These are phyloP conservation scores for Chalcosyrphus nemorum DNA, from an alignment of 2,888 invertebrate species.

Conservation along the genomic window DNA sequence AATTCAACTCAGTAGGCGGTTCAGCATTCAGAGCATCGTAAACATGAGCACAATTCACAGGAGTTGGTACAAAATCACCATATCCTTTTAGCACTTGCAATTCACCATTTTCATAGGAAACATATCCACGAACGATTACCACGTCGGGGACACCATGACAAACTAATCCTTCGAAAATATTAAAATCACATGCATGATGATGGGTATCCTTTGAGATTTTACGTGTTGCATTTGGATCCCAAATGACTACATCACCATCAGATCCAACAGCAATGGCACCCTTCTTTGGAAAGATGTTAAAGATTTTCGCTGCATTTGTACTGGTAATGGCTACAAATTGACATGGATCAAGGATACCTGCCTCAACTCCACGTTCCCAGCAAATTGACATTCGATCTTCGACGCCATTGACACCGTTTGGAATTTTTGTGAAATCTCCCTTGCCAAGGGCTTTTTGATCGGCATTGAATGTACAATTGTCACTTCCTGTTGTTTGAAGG, in stretches of 20 bases:
- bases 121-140: slow-evolving; percentile 95
- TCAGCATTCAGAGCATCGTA: slow-evolving; percentile 27
- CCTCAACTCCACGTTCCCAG: slow-evolving; percentile 97
- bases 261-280: slow-evolving; percentile 95
- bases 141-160: slow-evolving; percentile 96
- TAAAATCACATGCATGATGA: slow-evolving; percentile 96
- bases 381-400: slow-evolving; percentile 98
- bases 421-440: slow-evolving; percentile 95
- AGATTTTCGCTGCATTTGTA: slow-evolving; percentile 97
- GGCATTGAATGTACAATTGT: slow-evolving; percentile 97
- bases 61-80: slow-evolving; percentile 92
- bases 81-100: slow-evolving; percentile 93
- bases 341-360: slow-evolving; percentile 94
- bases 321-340: slow-evolving; percentile 98
- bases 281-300: slow-evolving; percentile 98
- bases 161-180: slow-evolving; percentile 98
- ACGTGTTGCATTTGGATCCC: slow-evolving; percentile 93
- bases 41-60: slow-evolving; percentile 17
- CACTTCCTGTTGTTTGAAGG: slow-evolving; percentile 96
- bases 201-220: slow-evolving; percentile 96
- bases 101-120: slow-evolving; percentile 95
- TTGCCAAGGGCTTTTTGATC: slow-evolving; percentile 95
- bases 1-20: slow-evolving; percentile 10
- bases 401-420: slow-evolving; percentile 98
- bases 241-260: slow-evolving; percentile 98